These are phyloP conservation scores for Echinarachnius parma DNA, from an alignment of 53 echinoderm and acorn worm genomes.

Conservation along the genomic window DNA sequence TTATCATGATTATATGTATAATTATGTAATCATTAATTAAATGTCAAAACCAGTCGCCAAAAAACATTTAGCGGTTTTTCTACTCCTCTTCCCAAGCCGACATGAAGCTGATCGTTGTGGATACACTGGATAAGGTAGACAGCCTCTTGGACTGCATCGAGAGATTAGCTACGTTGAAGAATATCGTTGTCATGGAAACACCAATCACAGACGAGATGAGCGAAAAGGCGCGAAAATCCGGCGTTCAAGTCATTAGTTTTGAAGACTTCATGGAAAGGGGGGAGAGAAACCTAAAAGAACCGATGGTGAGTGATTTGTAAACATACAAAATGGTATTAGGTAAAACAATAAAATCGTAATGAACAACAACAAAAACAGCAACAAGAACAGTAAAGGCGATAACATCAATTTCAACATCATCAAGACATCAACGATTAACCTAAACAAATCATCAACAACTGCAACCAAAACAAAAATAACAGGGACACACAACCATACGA, in stretches of 20 bases:
- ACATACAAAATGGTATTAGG: too few species aligned
- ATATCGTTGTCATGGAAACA: slow-evolving; percentile 58
- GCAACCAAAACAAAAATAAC: too few species aligned
- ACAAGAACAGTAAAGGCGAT: too few species aligned
- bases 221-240: slow-evolving; percentile 16
- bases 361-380: too few species aligned
- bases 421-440: too few species aligned
- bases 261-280: slow-evolving; percentile 55
- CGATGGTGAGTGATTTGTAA: slow-evolving; percentile 36
- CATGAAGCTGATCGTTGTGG: slow-evolving; percentile 52
- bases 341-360: too few species aligned
- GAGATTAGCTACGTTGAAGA: slow-evolving; percentile 28
- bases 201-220: slow-evolving; percentile 55
- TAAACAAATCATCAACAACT: too few species aligned
- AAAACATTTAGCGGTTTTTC: background rate
- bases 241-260: slow-evolving; percentile 48
- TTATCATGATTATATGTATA: too few species aligned
- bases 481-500: too few species aligned
- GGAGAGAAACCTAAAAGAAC: slow-evolving; percentile 48
- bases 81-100: slow-evolving; percentile 36
- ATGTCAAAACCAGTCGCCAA: too few species aligned
- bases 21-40: too few species aligned
- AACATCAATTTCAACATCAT: too few species aligned
- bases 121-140: slow-evolving; percentile 40
- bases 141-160: slow-evolving; percentile 3